Conservation (phyloP, 2,888 invertebrate genomes). For the Melieria crassipennis region DNA sequence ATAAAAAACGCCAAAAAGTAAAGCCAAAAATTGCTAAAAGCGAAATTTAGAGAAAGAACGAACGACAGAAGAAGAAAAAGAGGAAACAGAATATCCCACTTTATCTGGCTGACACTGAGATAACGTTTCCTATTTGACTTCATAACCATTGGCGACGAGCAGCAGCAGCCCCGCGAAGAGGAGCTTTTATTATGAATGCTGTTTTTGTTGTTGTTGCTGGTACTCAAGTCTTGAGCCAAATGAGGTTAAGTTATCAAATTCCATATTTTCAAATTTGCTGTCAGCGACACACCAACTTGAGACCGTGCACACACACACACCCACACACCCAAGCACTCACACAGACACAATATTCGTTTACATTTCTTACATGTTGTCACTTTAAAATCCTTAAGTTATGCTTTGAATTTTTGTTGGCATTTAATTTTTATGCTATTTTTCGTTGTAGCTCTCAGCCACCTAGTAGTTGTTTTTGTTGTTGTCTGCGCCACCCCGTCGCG, state of each 20-base stretch:
- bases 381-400: slow-evolving; percentile 35
- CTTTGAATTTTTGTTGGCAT: slow-evolving; percentile 24
- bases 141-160: not conserved
- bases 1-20: no score
- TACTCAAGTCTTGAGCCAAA: not conserved
- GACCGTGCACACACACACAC: not conserved
- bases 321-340: not conserved
- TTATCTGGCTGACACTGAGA: no score
- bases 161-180: not conserved
- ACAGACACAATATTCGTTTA: not conserved
- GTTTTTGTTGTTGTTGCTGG: slow-evolving; percentile 16
- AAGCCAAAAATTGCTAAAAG: no score
- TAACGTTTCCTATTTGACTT: slow-evolving; percentile 4
- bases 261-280: slow-evolving; percentile 22
- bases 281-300: not conserved
- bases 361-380: not conserved
- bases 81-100: no score
- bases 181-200: not conserved
- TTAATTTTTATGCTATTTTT: slow-evolving; percentile 8
- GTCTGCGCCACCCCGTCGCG: no score
- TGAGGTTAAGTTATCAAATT: slow-evolving; percentile 21
- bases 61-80: no score
- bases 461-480: no score
- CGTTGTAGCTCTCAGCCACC: no score
- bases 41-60: no score